Percentiles rank a stretch among this genome's conserved stretches.
Evolutionary conservation across 2,113 vertebrate species (phyloP).

Genomic region (Dasyprocta punctata): DNA sequence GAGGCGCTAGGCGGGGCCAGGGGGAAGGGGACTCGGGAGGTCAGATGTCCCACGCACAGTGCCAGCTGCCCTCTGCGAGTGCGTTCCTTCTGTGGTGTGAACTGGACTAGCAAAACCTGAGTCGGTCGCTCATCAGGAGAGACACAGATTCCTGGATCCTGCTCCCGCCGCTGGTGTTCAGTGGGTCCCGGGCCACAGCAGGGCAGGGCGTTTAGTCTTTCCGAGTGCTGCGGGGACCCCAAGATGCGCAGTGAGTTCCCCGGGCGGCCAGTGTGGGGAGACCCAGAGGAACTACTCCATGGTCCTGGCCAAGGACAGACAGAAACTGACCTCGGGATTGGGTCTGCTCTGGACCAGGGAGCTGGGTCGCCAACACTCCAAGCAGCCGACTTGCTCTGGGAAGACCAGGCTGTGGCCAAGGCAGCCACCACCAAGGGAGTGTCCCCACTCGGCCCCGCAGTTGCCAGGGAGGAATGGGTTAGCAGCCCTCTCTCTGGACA

Average conservation of each 20-base stretch:
- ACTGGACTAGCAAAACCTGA: too few relatives aligned
- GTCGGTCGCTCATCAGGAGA: not conserved
- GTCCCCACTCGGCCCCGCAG: too few relatives aligned
- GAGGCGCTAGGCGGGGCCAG: not conserved
- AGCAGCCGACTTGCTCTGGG: not conserved
- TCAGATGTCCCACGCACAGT: not conserved
- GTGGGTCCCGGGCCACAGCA: not conserved
- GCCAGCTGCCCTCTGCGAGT: not conserved
- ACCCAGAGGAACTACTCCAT: fast-evolving
- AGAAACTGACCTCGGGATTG: not conserved
- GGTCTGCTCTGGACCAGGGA: not conserved
- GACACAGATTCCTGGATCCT: not conserved
- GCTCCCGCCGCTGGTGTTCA: not conserved
- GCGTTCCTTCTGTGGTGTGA: not conserved
- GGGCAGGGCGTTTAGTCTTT: not conserved
- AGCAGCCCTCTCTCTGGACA: not conserved
- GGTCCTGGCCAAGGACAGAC: not conserved
- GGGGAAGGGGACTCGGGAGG: fast-evolving
- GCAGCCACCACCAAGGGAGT: too few relatives aligned
- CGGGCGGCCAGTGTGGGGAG: not conserved
- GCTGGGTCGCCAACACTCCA: not conserved
- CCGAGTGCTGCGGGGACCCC: not conserved
- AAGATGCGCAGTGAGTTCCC: not conserved
- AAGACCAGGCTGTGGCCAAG: too few relatives aligned
- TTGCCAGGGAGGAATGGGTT: too few relatives aligned